These are phyloP conservation scores for Morelia viridis DNA, from an alignment of 2,797 vertebrate genomes.

Conservation along the genomic window DNA sequence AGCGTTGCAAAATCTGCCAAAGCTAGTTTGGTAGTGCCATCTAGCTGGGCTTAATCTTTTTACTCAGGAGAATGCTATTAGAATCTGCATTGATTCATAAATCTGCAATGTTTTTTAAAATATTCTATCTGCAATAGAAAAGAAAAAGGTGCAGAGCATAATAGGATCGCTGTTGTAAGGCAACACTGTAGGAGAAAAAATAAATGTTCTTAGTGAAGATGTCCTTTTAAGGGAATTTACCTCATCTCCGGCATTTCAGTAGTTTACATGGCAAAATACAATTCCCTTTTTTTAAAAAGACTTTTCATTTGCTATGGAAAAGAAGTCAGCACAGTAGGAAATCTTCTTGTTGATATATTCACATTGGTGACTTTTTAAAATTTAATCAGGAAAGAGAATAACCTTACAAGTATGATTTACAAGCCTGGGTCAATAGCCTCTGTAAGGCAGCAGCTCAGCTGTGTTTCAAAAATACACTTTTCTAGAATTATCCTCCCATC, in stretches of 20 bases:
- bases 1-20: neutral
- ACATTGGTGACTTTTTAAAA: slow-evolving; percentile 45
- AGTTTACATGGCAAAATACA: slow-evolving; percentile 17
- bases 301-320: slow-evolving; percentile 12
- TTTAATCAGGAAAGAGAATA: slow-evolving; percentile 50
- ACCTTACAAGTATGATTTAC: slow-evolving; percentile 41
- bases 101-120: neutral
- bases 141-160: neutral
- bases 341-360: slow-evolving; percentile 34
- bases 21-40: neutral
- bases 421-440: slow-evolving; percentile 30
- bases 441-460: neutral
- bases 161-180: slow-evolving; percentile 4
- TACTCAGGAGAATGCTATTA: neutral
- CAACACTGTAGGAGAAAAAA: neutral
- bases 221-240: neutral
- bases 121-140: neutral
- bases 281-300: slow-evolving; percentile 14
- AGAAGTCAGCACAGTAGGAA: slow-evolving; percentile 39
- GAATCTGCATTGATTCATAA: neutral
- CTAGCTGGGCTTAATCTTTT: neutral
- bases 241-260: neutral
- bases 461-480: neutral
- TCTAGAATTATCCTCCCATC: neutral
- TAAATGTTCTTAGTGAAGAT: slow-evolving; percentile 22